phyloP scores from a whole-genome alignment of 2,888 invertebrate species.

The Venusia cambrica region DNA sequence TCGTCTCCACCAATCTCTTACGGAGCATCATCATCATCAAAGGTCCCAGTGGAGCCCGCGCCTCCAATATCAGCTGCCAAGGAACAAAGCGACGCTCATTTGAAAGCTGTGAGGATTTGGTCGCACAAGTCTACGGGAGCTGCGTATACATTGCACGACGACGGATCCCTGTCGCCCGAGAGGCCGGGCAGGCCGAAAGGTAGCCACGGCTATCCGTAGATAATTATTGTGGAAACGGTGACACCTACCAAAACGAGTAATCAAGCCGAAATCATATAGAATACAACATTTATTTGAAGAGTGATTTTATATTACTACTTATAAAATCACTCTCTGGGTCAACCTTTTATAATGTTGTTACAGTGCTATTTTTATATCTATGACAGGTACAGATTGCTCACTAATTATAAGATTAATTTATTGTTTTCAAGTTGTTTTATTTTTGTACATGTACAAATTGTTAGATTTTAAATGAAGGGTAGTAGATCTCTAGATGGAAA shows the following conservation, averaged over 20 bases:
- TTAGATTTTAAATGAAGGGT: no score
- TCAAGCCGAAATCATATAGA: no score
- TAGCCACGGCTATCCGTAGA: slow-evolving; percentile 32
- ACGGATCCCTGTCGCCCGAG: slow-evolving; percentile 63
- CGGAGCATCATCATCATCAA: slow-evolving; percentile 27
- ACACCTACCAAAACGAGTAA: no score
- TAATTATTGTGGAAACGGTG: no score
- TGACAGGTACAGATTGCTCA: not conserved
- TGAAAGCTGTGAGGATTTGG: slow-evolving; percentile 69
- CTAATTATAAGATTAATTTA: slow-evolving; percentile 6
- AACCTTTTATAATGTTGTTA: no score
- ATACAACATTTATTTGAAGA: no score
- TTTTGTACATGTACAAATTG: not conserved
- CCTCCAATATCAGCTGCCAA: slow-evolving; percentile 50
- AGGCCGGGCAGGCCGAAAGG: slow-evolving; percentile 36
- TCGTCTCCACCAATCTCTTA: slow-evolving; percentile 32
- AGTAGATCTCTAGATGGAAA: no score
- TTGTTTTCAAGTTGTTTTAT: not conserved
- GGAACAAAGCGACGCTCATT: slow-evolving; percentile 66
- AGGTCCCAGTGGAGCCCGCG: slow-evolving; percentile 50
- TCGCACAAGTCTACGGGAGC: slow-evolving; percentile 65
- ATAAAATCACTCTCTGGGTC: no score
- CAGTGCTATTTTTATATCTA: no score
- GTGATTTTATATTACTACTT: no score
- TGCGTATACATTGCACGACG: slow-evolving; percentile 66